Percentiles rank a stretch among this genome's conserved stretches.
phyloP scores from a whole-genome alignment of 2,113 vertebrate species.

The Plotosus lineatus region DNA sequence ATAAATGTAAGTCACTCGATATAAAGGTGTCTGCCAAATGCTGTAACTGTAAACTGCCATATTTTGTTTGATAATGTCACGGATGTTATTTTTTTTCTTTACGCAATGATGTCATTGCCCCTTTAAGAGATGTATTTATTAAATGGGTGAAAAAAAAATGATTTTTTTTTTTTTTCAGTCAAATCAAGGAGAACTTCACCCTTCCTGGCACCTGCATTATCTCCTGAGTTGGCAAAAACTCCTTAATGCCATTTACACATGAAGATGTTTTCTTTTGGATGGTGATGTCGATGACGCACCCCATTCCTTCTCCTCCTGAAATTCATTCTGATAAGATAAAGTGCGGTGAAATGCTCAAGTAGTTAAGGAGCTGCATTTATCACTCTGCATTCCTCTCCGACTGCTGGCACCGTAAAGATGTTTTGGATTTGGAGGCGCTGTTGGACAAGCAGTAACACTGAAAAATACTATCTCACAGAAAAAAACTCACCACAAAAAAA shows the following conservation, averaged over 20 bases:
- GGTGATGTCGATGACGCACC: background rate
- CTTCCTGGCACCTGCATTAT: background rate
- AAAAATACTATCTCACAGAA: too few species aligned
- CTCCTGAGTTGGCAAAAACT: background rate
- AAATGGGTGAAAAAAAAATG: too few species aligned
- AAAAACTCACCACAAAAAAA: background rate
- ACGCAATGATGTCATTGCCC: too few species aligned
- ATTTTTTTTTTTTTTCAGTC: too few species aligned
- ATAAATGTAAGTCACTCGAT: too few species aligned
- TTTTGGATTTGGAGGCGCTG: background rate
- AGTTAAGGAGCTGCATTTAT: constrained; percentile 6
- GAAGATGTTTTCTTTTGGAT: constrained; percentile 12
- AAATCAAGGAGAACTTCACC: background rate
- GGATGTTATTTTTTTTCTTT: too few species aligned
- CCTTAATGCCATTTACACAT: constrained; percentile 1
- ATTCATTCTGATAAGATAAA: constrained; percentile 32
- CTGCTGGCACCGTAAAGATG: background rate
- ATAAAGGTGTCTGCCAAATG: too few species aligned
- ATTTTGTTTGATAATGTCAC: too few species aligned
- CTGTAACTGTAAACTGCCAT: too few species aligned
- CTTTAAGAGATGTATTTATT: too few species aligned
- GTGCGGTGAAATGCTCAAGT: constrained; percentile 11
- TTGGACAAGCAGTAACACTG: background rate
- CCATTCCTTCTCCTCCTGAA: background rate
- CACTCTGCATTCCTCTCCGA: constrained; percentile 1